A percentile compares a stretch with the other conserved stretches of the same genome.
phyloP scores from a whole-genome alignment of 2,797 vertebrate genomes.

The Enteromius argenteus region DNA sequence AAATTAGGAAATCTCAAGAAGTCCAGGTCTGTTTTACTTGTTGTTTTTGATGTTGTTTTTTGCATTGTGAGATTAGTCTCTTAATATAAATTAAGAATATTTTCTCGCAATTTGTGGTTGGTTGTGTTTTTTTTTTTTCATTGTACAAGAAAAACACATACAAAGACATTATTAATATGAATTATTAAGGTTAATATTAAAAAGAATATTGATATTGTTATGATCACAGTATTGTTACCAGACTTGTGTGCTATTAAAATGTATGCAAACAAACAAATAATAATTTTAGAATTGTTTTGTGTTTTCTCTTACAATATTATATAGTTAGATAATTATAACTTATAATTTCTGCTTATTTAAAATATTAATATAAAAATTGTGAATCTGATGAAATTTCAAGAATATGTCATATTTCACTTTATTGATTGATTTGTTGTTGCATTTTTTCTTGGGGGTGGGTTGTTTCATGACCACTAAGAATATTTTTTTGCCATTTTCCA shows the following conservation, averaged over 20 bases:
- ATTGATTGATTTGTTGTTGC: background rate
- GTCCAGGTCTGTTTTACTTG: background rate
- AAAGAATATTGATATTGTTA: background rate
- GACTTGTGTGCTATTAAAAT: background rate
- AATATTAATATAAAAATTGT: background rate
- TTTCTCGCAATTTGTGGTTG: background rate
- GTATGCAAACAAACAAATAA: background rate
- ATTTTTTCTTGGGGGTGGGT: too few relatives aligned
- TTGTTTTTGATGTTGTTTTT: background rate
- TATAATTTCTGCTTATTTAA: background rate
- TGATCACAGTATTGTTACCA: background rate
- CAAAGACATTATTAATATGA: background rate
- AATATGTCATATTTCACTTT: background rate
- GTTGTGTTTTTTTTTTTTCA: background rate
- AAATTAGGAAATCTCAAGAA: background rate
- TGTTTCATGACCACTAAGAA: background rate
- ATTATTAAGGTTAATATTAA: background rate
- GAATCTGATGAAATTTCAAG: background rate
- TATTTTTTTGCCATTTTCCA: background rate
- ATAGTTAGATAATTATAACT: background rate
- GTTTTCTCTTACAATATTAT: background rate
- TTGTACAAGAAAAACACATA: background rate
- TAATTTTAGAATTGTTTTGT: background rate
- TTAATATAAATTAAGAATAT: background rate
- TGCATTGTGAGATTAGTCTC: background rate